Percentiles rank a stretch among this genome's conserved stretches.
Evolutionary conservation across 2,888 invertebrate species (phyloP).

Genomic region (Anoncus sp.): DNA sequence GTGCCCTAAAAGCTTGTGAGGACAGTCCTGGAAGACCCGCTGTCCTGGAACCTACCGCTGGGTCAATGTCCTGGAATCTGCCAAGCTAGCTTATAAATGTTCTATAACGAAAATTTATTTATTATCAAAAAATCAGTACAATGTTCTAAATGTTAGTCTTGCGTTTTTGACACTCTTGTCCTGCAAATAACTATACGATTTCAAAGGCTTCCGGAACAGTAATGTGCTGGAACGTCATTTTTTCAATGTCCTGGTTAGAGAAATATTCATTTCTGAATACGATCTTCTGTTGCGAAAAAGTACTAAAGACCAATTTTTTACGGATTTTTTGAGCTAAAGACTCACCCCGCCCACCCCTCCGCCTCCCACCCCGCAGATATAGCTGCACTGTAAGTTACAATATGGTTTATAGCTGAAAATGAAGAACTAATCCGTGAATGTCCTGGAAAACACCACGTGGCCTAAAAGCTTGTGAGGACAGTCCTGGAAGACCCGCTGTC

Average conservation of each 20-base stretch:
- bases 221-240: not conserved
- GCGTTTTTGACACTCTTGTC: not conserved
- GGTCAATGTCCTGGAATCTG: not conserved
- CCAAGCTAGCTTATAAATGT: not conserved
- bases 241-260: not conserved
- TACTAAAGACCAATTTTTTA: too few species aligned
- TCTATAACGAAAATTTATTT: not conserved
- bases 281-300: too few species aligned
- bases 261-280: not conserved
- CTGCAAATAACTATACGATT: not conserved
- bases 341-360: too few species aligned
- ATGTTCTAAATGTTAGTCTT: too few species aligned
- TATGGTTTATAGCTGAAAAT: not conserved
- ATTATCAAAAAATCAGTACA: not conserved
- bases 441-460: not conserved
- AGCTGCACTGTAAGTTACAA: too few species aligned
- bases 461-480: slow-evolving; percentile 4
- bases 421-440: not conserved
- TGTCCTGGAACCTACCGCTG: not conserved
- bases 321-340: too few species aligned
- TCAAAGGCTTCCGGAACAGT: not conserved
- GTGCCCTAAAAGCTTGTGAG: slow-evolving; percentile 2
- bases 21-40: not conserved
- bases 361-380: too few species aligned
- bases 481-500: not conserved